Conservation (phyloP, 2,888 invertebrate species). For the Stegophylla sp. region DNA sequence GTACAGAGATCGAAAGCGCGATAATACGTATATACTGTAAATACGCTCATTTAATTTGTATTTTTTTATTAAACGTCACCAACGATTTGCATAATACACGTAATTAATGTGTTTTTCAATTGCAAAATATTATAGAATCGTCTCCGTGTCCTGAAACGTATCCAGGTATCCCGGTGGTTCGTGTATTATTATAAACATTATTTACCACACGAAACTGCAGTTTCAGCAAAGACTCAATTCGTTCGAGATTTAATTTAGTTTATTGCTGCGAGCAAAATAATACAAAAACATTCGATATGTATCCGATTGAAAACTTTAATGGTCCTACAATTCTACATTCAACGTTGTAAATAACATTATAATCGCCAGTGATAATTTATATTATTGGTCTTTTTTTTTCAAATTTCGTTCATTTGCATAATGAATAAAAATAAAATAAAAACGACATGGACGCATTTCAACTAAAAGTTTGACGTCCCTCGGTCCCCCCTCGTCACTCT, state of each 20-base stretch:
- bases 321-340: not conserved
- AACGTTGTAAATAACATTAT: conserved; percentile 16
- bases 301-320: conserved; percentile 3
- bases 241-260: not conserved
- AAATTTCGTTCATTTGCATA: conserved; percentile 16
- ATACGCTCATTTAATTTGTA: conserved; percentile 3
- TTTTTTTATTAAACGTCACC: conserved; percentile 12
- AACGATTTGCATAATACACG: conserved; percentile 32
- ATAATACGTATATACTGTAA: not conserved
- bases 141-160: not conserved
- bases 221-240: not conserved
- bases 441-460: not conserved
- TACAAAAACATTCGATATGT: not conserved
- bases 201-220: conserved; percentile 11
- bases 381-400: not conserved
- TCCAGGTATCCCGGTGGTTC: not conserved
- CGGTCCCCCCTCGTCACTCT: too few species aligned
- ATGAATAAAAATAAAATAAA: conserved; percentile 16
- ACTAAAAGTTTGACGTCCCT: conserved; percentile 15
- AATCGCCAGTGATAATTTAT: conserved; percentile 4
- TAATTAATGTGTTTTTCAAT: conserved; percentile 39
- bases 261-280: not conserved
- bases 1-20: conserved; percentile 20
- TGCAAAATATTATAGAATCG: conserved; percentile 33
- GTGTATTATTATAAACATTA: conserved; percentile 29